Percentiles rank a stretch among this genome's conserved stretches.
These are phyloP conservation scores for Brenthis ino DNA, from an alignment of 2,888 invertebrate genomes.

Conservation along the genomic window DNA sequence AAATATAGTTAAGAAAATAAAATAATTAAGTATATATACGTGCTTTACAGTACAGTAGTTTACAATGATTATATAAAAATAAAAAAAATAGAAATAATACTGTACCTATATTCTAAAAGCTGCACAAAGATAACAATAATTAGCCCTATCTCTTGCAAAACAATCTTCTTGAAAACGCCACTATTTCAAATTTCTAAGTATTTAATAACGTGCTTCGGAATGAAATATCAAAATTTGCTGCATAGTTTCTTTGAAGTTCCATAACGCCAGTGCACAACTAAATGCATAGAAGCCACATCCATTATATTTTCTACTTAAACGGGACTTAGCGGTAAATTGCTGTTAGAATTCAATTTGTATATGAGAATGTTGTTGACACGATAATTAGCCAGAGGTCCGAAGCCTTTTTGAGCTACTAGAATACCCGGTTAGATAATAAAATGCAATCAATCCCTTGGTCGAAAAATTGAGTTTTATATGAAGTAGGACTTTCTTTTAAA, in stretches of 20 bases:
- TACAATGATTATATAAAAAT: too few relatives aligned
- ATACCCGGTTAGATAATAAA: too few relatives aligned
- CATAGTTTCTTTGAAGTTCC: slow-evolving; percentile 13
- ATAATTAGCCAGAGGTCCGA: slow-evolving; percentile 29
- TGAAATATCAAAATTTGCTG: slow-evolving; percentile 9
- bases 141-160: too few relatives aligned
- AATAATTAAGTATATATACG: too few relatives aligned
- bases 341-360: slow-evolving; percentile 31
- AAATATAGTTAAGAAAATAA: too few relatives aligned
- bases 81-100: too few relatives aligned
- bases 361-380: slow-evolving; percentile 36
- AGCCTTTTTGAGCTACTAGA: slow-evolving; percentile 37
- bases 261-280: slow-evolving; percentile 13
- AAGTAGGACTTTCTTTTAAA: slow-evolving; percentile 64
- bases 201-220: slow-evolving; percentile 5
- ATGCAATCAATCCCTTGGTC: too few relatives aligned
- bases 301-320: slow-evolving; percentile 27
- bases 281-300: slow-evolving; percentile 15
- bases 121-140: too few relatives aligned
- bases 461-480: slow-evolving; percentile 45
- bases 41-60: too few relatives aligned
- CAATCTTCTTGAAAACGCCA: not conserved
- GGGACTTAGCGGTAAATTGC: slow-evolving; percentile 25
- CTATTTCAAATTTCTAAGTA: not conserved
- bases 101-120: too few relatives aligned